Evolutionary conservation across 2,888 invertebrate species (phyloP), one percentile per base, ranked within the genome.

Genomic region (Lordiphosa fenestrarum): DNA sequence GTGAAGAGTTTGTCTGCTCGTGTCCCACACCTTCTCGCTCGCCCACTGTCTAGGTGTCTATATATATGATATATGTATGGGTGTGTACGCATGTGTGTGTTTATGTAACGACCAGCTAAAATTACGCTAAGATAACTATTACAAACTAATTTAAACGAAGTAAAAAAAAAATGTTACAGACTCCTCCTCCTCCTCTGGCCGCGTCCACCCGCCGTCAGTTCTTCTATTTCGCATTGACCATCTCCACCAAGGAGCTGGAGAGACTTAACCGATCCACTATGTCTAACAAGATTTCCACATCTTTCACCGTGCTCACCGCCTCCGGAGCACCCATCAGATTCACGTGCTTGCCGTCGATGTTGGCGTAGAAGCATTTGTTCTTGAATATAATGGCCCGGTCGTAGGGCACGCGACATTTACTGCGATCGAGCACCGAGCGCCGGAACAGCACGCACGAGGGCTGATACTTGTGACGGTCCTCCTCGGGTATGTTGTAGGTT

Each of bases 321-420:
- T 84, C 81, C 1, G 90, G 90, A 23, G 90, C 89, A 2, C 89
- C 90, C 35, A 89, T 37, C 12, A 90, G 77, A 53, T 87, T 86
- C 2, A 90, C 88, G 64, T 89, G 88, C 61, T 89, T 90, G 15
- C 90, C 90, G 55, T 90, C 89, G 42, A 90, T 89, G 52, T 89
- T 90, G 0, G 88, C 87, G 49, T 87, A 89, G 73, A 87, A 90
- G 44, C 87, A 87, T 49, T 87, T 87, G 69, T 89, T 89, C 65
- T 89, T 89, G 38, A 90, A 89, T 33, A 89, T 89, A n/a, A 90
- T 87, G 6, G 90, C 89, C 9, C 90, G 87, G 75, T 90, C 90
- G 60, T 87, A 90, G 21, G 88, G 88, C 63, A 89, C 85, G 6
- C 86, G 80, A 9, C 84, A 84, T 42, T 78, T 72, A 41, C 55